Evolutionary conservation across 2,797 vertebrate species (phyloP), one percentile per base, ranked within the genome.

Genomic region (Notamacropus eugenii): DNA sequence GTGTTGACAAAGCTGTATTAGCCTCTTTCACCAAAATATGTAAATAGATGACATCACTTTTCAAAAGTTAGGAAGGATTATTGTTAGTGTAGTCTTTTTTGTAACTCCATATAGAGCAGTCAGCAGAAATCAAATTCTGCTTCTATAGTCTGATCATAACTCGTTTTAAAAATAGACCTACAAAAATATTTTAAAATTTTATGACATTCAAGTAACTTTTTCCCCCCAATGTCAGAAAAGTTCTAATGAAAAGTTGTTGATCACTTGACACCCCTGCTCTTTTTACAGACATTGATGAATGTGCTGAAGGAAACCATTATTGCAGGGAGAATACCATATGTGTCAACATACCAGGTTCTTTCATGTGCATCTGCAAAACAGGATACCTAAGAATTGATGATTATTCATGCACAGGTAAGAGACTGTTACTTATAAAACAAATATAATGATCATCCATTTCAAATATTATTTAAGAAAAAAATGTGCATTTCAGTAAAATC

Each of bases 321-420:
- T 99, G 99, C 97, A 99, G 99, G 19, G 99, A 99, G 98, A 99
- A 99, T 96, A 99, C 99, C 31, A 98, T 99, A 98, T 99, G 99
- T 4, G 99, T 99, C 59, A 99, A 99, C 96, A 99, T 99, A 27
- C 99, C 99, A 0, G 99, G 99, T 90, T 99, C 99, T 97, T 99
- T 99, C 98, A 99, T 99, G 99, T 99, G 99, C 97, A 99, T 99
- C 98, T 99, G 99, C 98, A 99, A 99, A 97, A 99, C 99, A 0
- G 99, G 99, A 62, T 99, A 99, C 97, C 99, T 99, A 98, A 99
- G 99, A 98, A 99, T 99, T 94, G 99, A 99, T 97, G 99, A 99
- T 98, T 99, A 99, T 95, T 99, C 99, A 0, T 99, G 99, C 97
- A 99, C 99, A 99, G 99, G 99, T 99, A 99, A 99, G 98, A 93